phyloP scores from a whole-genome alignment of 2,797 vertebrate genomes.

The Pteronotus mesoamericanus region DNA sequence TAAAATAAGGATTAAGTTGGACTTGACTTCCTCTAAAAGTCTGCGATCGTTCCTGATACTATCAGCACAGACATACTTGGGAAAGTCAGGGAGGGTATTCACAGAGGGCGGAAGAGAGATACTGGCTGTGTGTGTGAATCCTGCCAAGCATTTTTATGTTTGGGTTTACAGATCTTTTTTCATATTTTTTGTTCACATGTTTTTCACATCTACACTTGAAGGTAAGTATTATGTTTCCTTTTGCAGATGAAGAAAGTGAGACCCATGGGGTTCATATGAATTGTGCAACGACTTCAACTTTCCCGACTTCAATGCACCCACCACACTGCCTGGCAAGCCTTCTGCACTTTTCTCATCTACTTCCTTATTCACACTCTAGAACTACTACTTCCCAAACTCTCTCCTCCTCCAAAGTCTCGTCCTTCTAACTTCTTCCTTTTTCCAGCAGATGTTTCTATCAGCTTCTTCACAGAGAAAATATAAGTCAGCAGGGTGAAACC shows the following conservation, averaged over 20 bases:
- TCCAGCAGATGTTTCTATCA: not conserved
- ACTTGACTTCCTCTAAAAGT: not conserved
- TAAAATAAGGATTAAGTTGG: not conserved
- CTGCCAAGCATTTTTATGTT: not conserved
- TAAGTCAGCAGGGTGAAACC: not conserved
- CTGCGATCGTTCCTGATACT: not conserved
- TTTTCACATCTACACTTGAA: not conserved
- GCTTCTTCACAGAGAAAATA: not conserved
- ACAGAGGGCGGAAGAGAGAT: not conserved
- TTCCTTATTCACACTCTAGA: not conserved
- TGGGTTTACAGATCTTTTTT: not conserved
- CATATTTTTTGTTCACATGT: not conserved
- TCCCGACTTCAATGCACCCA: not conserved
- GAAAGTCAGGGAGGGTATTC: not conserved
- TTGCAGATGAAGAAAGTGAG: not conserved
- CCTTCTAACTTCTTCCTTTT: not conserved
- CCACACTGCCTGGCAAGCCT: not conserved
- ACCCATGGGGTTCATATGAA: not conserved
- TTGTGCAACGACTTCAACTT: not conserved
- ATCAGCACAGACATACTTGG: too few relatives aligned
- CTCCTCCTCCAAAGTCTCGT: not conserved
- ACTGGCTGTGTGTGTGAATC: not conserved
- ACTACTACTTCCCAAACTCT: not conserved
- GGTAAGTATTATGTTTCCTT: not conserved
- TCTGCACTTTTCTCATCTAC: not conserved